Percentiles rank a stretch among this genome's conserved stretches.
Evolutionary conservation across 2,888 invertebrate genomes (phyloP).

Genomic region (Stenodema calcarata): DNA sequence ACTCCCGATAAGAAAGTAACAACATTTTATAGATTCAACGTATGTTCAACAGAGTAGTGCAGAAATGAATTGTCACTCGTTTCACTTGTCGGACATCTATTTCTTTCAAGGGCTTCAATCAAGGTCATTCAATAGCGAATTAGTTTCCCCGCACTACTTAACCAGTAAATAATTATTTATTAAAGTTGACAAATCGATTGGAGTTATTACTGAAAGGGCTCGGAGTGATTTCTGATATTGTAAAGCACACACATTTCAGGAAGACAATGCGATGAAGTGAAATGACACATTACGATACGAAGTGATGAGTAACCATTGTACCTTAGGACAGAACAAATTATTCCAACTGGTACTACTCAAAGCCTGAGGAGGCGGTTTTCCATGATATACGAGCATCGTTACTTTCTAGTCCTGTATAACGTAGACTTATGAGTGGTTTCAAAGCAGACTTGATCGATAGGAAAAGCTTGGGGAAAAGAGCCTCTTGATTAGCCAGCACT

Average conservation of each 20-base stretch:
- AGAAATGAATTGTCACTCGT: too few relatives aligned
- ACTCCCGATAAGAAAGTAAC: too few relatives aligned
- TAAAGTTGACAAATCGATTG: too few relatives aligned
- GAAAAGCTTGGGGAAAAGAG: slow-evolving; percentile 76
- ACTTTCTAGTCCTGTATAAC: slow-evolving; percentile 29
- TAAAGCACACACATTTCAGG: background rate
- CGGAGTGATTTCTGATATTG: background rate
- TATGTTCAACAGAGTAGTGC: too few relatives aligned
- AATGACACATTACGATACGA: background rate
- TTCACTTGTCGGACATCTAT: too few relatives aligned
- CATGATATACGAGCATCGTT: slow-evolving; percentile 9
- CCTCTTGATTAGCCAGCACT: slow-evolving; percentile 76
- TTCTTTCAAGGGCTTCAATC: too few relatives aligned
- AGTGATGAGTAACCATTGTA: background rate
- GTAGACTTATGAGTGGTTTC: slow-evolving; percentile 67
- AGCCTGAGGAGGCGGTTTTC: background rate
- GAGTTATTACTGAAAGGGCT: background rate
- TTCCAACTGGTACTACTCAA: background rate
- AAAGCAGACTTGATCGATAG: slow-evolving; percentile 77
- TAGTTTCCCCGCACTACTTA: too few relatives aligned
- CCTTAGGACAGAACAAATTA: background rate
- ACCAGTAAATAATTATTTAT: too few relatives aligned
- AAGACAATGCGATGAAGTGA: background rate
- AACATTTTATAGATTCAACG: too few relatives aligned
- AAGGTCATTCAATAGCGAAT: too few relatives aligned